phyloP scores from a whole-genome alignment of 2,888 invertebrate genomes.

The Sipha maydis region DNA sequence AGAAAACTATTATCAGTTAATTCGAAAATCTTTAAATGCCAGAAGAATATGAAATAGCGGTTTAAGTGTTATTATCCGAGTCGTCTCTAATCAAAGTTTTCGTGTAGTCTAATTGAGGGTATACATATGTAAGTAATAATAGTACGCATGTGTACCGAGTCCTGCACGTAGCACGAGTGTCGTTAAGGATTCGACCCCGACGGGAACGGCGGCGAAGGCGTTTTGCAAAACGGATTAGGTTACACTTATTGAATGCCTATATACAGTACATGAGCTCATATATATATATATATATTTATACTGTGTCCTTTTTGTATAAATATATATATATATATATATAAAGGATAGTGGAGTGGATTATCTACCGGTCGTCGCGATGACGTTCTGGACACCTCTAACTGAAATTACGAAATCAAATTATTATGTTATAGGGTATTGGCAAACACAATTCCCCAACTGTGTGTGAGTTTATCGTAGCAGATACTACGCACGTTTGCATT shows the following conservation, averaged over 20 bases:
- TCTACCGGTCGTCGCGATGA: background rate
- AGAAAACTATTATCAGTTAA: no score
- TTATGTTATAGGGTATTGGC: constrained; percentile 14
- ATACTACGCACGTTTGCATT: constrained; percentile 20
- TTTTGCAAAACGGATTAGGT: constrained; percentile 17
- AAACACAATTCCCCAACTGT: constrained; percentile 2
- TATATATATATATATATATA: background rate
- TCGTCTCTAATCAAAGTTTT: background rate
- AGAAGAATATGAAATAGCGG: no score
- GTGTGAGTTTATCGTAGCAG: background rate
- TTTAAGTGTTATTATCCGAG: background rate
- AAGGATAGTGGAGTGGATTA: background rate
- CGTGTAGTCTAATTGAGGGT: background rate
- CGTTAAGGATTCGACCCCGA: background rate
- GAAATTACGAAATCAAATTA: constrained; percentile 59
- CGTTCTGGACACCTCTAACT: constrained; percentile 29
- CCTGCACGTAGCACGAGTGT: background rate
- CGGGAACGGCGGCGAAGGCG: background rate
- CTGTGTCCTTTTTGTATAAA: background rate
- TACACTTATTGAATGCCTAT: constrained; percentile 29
- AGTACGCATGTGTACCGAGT: background rate
- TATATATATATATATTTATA: background rate
- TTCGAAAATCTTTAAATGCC: no score
- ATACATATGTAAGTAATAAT: background rate
- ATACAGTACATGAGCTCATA: background rate